Evolutionary conservation across 2,888 invertebrate genomes (phyloP), one percentile per base, ranked within the genome.

Genomic region (Eupithecia inturbata): DNA sequence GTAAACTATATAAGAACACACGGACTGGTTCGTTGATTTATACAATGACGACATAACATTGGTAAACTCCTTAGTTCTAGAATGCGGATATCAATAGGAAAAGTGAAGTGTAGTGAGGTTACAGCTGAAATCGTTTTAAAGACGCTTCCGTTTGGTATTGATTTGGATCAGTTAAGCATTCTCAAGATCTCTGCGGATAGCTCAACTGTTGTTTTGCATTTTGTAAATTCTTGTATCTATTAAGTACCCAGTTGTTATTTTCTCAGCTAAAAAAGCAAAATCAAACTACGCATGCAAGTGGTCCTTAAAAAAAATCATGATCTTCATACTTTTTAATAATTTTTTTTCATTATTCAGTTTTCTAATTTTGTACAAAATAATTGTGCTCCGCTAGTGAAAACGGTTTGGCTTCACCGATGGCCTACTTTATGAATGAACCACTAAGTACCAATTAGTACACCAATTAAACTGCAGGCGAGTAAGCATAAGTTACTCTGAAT

Each of bases 401-500:
- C 6, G 19, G 19, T n/a, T n/a, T 49, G n/a, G n/a, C 49, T 49
- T 10, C 3, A 49, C 49, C n/a, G 49, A 14, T 66, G 36, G n/a
- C 64, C 36, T 66, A 66, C 16, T 39, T 36, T 66, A 39, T 66
- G 14, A 66, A 39, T 39, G 26, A n/a, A 39, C 33, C 12, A 22
- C 22, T 22, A 39, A 64, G 12, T 64, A 14, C 33, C 36, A 22
- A 39, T 39, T 66, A 14, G 5, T 5, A 3, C 6, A 6, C 33
- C 31, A 5, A 31, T 31, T n/a, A n/a, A 36, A 64, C 33, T 31
- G 63, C 63, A 36, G 9, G n/a, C 22, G 3, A 14, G 0, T 39
- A 14, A 26, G 64, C 64, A 66, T 64, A 66, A 62, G 26, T 28
- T 62, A 62, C 19, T 62, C 16, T 31, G 16, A 62, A 62, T 62